A percentile compares a stretch with the other conserved stretches of the same genome.
phyloP scores from a whole-genome alignment of 2,888 invertebrate genomes.

The Dicranocentrus wangi region DNA sequence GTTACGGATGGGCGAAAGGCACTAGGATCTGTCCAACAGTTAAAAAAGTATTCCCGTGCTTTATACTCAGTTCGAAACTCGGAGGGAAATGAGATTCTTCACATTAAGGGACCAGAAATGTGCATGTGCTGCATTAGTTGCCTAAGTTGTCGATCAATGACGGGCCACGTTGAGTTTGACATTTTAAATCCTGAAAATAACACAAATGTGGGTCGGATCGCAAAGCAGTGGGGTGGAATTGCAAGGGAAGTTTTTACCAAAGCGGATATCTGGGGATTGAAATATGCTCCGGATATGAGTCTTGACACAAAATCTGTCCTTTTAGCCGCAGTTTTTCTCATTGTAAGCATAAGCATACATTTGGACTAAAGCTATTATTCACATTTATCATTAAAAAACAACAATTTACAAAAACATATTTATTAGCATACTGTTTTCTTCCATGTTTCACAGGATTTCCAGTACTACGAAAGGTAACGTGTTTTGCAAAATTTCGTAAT shows the following conservation, averaged over 20 bases:
- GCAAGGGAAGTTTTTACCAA: constrained; percentile 68
- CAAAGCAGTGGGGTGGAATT: constrained; percentile 68
- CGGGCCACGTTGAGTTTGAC: constrained; percentile 62
- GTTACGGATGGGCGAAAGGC: constrained; percentile 61
- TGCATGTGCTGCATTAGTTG: constrained; percentile 64
- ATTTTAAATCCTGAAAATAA: constrained; percentile 56
- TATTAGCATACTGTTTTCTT: not conserved
- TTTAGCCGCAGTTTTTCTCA: constrained; percentile 65
- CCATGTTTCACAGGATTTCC: constrained; percentile 67
- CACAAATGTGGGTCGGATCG: constrained; percentile 61
- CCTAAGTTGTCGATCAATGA: constrained; percentile 49
- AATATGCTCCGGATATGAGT: constrained; percentile 65
- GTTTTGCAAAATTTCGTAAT: no score
- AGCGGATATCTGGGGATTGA: constrained; percentile 68
- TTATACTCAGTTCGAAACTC: constrained; percentile 62
- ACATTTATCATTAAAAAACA: constrained; percentile 14
- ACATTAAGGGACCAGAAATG: constrained; percentile 63
- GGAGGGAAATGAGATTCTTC: constrained; percentile 55
- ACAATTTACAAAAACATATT: not conserved
- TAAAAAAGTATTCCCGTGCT: constrained; percentile 58
- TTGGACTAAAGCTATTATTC: not conserved
- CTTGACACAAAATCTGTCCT: constrained; percentile 62
- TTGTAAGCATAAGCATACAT: constrained; percentile 52
- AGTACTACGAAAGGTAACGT: constrained; percentile 65
- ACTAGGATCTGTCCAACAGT: constrained; percentile 62